A percentile compares a stretch with the other conserved stretches of the same genome.
Conservation (phyloP, 1,140 invertebrate genomes). For the Microplitis mediator region DNA sequence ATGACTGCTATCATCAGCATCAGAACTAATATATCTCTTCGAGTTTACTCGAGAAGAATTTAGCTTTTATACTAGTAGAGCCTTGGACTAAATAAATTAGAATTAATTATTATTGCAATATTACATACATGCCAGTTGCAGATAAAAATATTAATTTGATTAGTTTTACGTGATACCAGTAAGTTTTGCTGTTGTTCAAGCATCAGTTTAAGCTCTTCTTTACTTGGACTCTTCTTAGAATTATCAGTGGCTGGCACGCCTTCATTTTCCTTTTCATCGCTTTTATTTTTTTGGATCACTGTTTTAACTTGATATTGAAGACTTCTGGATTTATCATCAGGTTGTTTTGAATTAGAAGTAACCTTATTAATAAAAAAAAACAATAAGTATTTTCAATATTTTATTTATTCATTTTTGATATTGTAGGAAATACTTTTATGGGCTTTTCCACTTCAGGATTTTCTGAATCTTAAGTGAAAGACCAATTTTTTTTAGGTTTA, state of each 20-base stretch:
- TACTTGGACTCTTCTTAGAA: neutral
- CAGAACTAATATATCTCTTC: neutral
- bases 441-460: too few relatives aligned
- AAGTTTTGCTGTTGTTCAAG: neutral
- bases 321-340: neutral
- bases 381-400: neutral
- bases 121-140: neutral
- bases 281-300: neutral
- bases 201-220: neutral
- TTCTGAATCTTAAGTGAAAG: too few relatives aligned
- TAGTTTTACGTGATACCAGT: neutral
- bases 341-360: neutral
- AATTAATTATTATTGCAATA: neutral
- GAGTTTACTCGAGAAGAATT: neutral
- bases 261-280: neutral
- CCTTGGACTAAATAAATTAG: neutral
- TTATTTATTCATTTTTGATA: neutral
- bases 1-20: conserved; percentile 6
- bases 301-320: neutral
- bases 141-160: neutral
- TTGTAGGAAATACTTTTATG: neutral
- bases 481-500: too few relatives aligned
- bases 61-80: neutral
- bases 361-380: neutral
- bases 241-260: neutral